Conservation (phyloP, 2,113 vertebrate species). For the Melanocharis versteri region DNA sequence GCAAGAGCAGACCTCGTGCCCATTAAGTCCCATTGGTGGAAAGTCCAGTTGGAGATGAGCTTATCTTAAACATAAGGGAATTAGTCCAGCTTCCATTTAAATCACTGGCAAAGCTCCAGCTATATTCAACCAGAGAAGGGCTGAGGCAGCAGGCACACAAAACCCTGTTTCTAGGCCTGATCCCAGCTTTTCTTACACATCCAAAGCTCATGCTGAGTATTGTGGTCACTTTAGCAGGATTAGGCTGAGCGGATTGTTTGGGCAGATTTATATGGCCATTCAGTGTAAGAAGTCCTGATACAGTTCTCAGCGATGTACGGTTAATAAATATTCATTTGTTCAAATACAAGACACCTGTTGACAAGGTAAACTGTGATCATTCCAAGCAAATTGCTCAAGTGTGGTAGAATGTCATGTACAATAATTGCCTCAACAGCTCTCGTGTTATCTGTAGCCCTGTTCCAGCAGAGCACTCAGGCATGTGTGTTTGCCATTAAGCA, state of each 20-base stretch:
- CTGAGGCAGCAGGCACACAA: constrained; percentile 39
- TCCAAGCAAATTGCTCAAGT: constrained; percentile 8
- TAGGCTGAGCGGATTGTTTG: constrained; percentile 15
- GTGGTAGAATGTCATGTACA: background rate
- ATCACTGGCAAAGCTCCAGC: constrained; percentile 21
- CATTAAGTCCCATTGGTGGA: background rate
- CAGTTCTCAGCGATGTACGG: background rate
- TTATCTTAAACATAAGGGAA: constrained; percentile 29
- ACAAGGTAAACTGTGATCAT: constrained; percentile 15
- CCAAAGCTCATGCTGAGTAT: constrained; percentile 31
- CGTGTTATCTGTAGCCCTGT: background rate
- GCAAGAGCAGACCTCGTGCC: background rate
- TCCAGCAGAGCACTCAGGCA: background rate
- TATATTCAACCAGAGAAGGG: background rate
- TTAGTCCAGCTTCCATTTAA: constrained; percentile 32
- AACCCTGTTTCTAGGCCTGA: constrained; percentile 23
- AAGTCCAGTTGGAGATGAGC: background rate
- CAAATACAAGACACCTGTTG: constrained; percentile 24
- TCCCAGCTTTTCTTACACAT: constrained; percentile 3
- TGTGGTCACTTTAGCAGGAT: constrained; percentile 52
- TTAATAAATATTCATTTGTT: constrained; percentile 1
- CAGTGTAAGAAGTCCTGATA: background rate
- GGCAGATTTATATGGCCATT: constrained; percentile 20
- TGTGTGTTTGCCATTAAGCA: background rate
- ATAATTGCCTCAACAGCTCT: background rate